Percentiles rank a stretch among this genome's conserved stretches.
Conservation (phyloP, 23 tunicate genomes). For the Clavelina lepadiformis region DNA sequence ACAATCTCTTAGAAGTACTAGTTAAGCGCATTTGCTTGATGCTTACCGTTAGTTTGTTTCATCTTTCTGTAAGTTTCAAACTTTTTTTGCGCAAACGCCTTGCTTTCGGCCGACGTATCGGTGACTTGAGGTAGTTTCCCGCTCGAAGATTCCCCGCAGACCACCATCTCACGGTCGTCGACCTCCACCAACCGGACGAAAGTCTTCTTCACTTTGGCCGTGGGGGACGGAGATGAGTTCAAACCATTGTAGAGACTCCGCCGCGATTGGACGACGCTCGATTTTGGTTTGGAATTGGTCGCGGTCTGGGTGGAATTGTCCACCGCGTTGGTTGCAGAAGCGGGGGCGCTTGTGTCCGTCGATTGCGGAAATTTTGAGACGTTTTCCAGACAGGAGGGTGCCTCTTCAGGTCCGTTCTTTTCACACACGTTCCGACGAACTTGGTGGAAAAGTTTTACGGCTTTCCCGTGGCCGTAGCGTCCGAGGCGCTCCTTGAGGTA, state of each 20-base stretch:
- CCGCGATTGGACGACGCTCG: neutral
- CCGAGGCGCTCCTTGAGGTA: slow-evolving; percentile 11
- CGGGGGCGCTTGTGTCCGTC: too few relatives aligned
- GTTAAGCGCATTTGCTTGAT: too few relatives aligned
- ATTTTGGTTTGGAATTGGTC: neutral
- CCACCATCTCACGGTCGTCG: neutral
- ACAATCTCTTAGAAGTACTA: too few relatives aligned
- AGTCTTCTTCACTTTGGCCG: neutral
- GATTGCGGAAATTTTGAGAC: too few relatives aligned
- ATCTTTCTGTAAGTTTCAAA: too few relatives aligned
- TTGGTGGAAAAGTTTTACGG: too few relatives aligned
- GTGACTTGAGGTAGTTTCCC: neutral
- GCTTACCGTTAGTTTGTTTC: too few relatives aligned
- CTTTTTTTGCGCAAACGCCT: too few relatives aligned
- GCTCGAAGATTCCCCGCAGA: neutral
- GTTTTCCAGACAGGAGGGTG: too few relatives aligned
- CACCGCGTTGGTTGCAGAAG: neutral
- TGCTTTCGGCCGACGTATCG: neutral
- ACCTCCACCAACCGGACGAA: neutral
- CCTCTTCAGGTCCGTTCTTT: too few relatives aligned
- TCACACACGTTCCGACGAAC: too few relatives aligned
- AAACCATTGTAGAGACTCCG: neutral
- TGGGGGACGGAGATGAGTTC: neutral
- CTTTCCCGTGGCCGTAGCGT: too few relatives aligned
- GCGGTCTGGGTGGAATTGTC: neutral